Percentiles rank a stretch among this genome's conserved stretches.
Conservation (phyloP, 2,888 invertebrate species). For the Patella pellucida region DNA sequence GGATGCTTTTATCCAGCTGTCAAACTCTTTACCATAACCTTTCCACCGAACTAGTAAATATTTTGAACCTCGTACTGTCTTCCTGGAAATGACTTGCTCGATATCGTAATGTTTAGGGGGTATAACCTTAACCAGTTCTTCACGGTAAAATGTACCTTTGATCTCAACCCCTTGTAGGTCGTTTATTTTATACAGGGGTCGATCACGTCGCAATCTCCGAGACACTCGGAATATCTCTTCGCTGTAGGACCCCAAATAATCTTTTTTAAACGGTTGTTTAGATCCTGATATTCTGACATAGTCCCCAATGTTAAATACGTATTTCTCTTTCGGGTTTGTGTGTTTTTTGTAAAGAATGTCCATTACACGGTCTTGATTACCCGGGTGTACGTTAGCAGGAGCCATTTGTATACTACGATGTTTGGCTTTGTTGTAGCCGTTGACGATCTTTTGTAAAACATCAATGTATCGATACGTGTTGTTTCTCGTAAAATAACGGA, state of each 20-base stretch:
- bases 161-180: not conserved
- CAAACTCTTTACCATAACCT: not conserved
- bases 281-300: not conserved
- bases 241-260: not conserved
- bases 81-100: not conserved
- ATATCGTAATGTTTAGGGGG: not conserved
- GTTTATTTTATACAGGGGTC: not conserved
- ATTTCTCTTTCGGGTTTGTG: not conserved
- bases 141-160: not conserved
- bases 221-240: not conserved
- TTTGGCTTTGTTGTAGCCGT: conserved; percentile 31
- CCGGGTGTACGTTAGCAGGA: conserved; percentile 28
- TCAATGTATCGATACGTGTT: conserved; percentile 19
- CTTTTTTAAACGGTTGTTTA: not conserved
- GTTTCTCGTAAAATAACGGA: conserved; percentile 26
- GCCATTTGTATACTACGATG: conserved; percentile 31
- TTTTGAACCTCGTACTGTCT: not conserved
- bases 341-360: not conserved
- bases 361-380: conserved; percentile 1
- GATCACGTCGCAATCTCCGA: not conserved
- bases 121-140: not conserved
- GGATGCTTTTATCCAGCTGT: not conserved
- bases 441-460: conserved; percentile 22
- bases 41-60: not conserved
- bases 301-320: not conserved